Evolutionary conservation across 2,797 vertebrate genomes (phyloP), one percentile per base, ranked within the genome.

Genomic region (Staurois parvus): DNA sequence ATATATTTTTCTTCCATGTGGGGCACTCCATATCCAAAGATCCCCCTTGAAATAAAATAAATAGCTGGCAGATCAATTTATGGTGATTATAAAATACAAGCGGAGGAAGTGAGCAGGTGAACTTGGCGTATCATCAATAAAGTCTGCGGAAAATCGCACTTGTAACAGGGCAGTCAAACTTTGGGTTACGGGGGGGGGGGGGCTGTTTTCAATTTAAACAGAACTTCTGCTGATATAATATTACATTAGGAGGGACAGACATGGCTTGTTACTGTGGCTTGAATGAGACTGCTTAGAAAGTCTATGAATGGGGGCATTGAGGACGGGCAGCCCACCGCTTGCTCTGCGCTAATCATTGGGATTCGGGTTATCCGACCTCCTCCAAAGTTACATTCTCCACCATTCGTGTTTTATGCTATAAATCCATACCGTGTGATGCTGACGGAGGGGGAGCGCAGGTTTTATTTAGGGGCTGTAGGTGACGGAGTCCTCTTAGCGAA

Each of bases 161-260:
- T 87, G 91, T 83, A 84, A 15, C 86, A 9, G 37, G 37, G 6
- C 89, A 89, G 91, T 87, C 76, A 87, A 84, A 87, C 82, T 76
- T 84, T 91, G 92, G 88, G 91, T 85, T 90, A 90, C 76, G 92
- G 93, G 93, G 93, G 90, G 45, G 70, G n/a, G 89, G 80, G 78
- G 85, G 89, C 90, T 93, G 91, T 91, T 93, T 91, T 5, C 90
- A 89, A 92, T 81, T 67, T 45, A 92, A 92, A 89, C 76, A 88
- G 82, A 69, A 87, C 73, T 90, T 91, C 88, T 93, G 91, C 91
- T 93, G 91, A 93, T 90, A 93, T 94, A 93, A 93, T 89, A 92
- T 76, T 88, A 91, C 90, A 89, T 84, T 88, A 88, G 75, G 89
- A 87, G 90, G 90, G 91, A 64, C 30, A 69, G 9, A 72, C 29